phyloP scores from a whole-genome alignment of 2,113 vertebrate genomes.

The Oreocharis arfaki region DNA sequence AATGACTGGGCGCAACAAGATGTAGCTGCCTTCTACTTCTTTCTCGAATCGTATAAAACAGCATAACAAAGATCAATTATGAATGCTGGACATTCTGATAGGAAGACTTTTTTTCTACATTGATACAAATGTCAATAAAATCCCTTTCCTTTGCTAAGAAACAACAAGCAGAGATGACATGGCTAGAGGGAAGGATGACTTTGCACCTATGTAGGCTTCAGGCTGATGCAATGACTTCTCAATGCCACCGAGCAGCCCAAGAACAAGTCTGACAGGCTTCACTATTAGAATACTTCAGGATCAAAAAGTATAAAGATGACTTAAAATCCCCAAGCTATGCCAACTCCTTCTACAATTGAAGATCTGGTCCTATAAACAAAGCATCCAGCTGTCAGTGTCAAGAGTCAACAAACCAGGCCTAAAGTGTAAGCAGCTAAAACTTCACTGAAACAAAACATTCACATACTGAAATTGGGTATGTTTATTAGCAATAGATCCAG shows the following conservation, averaged over 20 bases:
- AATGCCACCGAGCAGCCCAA: neutral
- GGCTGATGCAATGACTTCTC: constrained; percentile 15
- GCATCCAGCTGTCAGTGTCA: neutral
- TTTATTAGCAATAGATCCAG: neutral
- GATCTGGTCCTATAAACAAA: neutral
- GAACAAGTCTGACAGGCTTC: constrained; percentile 39
- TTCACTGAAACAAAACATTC: neutral
- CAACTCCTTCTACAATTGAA: neutral
- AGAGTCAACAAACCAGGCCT: neutral
- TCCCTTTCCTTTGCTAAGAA: neutral
- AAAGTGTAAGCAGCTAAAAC: neutral
- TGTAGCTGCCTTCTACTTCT: neutral
- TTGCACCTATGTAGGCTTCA: neutral
- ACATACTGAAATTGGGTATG: neutral
- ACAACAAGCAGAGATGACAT: neutral
- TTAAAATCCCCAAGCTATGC: constrained; percentile 12
- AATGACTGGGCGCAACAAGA: neutral
- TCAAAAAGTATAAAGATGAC: constrained; percentile 3
- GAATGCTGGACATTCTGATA: neutral
- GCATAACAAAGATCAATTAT: neutral
- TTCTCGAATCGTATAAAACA: neutral
- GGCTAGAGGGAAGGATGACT: neutral
- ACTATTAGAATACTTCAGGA: constrained; percentile 23
- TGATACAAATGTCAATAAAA: neutral
- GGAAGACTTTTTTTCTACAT: neutral